phyloP scores from a whole-genome alignment of 1,140 invertebrate species.

The Elysia chlorotica region DNA sequence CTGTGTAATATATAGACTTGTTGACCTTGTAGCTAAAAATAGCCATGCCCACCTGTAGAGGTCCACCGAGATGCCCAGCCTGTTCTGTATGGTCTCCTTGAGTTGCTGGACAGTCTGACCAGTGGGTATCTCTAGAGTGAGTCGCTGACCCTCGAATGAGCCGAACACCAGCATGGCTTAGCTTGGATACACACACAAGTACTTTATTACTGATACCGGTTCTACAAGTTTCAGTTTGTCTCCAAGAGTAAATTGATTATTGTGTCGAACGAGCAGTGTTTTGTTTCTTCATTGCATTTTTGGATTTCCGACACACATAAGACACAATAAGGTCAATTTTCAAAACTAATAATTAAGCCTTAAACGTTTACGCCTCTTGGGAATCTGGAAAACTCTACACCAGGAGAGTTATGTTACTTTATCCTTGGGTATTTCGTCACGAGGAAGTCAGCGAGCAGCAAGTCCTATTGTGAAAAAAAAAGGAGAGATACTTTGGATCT shows the following conservation, averaged over 20 bases:
- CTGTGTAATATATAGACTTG: too few species aligned
- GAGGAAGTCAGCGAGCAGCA: too few species aligned
- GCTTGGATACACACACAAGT: not conserved
- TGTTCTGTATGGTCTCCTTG: slow-evolving; percentile 50
- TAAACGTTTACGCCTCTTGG: too few species aligned
- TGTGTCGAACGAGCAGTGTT: too few species aligned
- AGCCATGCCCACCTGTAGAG: slow-evolving; percentile 30
- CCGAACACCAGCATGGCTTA: slow-evolving; percentile 56
- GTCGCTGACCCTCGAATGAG: slow-evolving; percentile 48
- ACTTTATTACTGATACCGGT: too few species aligned
- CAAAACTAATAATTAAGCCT: not conserved
- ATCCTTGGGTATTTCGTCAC: too few species aligned
- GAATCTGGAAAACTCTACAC: too few species aligned
- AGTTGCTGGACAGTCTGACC: slow-evolving; percentile 49
- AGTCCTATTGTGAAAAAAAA: too few species aligned
- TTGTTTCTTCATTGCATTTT: not conserved
- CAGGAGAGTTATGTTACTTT: too few species aligned
- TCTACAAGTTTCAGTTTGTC: too few species aligned
- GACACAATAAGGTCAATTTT: not conserved
- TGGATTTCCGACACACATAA: not conserved
- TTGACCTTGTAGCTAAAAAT: too few species aligned
- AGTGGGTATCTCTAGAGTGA: slow-evolving; percentile 48
- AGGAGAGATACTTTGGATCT: too few species aligned
- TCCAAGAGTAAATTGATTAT: not conserved
- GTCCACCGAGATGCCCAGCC: slow-evolving; percentile 49